These are phyloP conservation scores for Circaetus gallicus DNA, from an alignment of 2,113 vertebrate species.

Conservation along the genomic window DNA sequence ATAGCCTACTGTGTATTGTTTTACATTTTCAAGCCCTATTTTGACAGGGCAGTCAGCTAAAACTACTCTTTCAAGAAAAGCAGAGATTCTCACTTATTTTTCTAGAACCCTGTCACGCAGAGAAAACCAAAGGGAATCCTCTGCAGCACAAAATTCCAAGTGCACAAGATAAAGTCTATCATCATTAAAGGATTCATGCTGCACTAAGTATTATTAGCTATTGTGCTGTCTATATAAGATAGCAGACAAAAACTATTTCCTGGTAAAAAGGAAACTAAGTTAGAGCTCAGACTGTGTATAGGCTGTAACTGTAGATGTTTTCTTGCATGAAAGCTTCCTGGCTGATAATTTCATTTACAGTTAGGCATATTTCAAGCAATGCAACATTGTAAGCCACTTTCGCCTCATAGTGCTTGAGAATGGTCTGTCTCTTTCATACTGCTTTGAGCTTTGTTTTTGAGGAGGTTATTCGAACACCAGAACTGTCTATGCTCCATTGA, in stretches of 20 bases:
- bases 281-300: neutral
- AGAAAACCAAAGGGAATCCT: neutral
- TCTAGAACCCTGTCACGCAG: neutral
- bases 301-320: neutral
- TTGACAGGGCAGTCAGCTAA: neutral
- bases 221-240: neutral
- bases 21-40: neutral
- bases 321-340: neutral
- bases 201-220: neutral
- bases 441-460: neutral
- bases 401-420: neutral
- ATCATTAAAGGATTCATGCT: neutral
- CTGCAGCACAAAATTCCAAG: neutral
- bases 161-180: neutral
- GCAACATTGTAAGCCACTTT: neutral
- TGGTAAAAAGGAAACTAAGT: neutral
- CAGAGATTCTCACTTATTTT: neutral
- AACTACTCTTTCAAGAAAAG: neutral
- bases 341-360: neutral
- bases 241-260: neutral
- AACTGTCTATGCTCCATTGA: neutral
- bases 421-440: neutral
- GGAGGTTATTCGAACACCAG: neutral
- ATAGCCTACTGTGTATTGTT: neutral
- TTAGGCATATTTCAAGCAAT: neutral